These are phyloP conservation scores for Notamacropus eugenii DNA, from an alignment of 2,797 vertebrate species.

Conservation along the genomic window DNA sequence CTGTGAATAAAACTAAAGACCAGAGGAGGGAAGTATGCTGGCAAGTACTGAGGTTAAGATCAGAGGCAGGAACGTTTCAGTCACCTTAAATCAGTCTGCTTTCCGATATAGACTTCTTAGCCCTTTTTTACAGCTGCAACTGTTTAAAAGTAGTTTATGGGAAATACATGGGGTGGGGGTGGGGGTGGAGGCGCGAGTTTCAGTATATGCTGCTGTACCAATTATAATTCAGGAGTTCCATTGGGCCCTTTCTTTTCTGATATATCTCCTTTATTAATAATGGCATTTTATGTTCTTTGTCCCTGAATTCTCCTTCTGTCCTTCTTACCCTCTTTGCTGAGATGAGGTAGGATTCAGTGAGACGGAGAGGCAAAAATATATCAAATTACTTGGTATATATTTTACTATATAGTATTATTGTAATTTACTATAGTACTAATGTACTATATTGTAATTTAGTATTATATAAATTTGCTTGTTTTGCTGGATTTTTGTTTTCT, in stretches of 20 bases:
- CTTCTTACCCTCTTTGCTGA: not conserved
- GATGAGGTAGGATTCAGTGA: not conserved
- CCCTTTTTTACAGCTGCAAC: not conserved
- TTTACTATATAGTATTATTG: not conserved
- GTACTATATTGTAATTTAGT: not conserved
- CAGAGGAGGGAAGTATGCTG: not conserved
- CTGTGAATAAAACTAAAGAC: too few species aligned
- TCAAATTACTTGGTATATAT: not conserved
- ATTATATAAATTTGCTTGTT: not conserved
- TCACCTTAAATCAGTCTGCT: not conserved
- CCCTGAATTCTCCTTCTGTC: not conserved
- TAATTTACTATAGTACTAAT: too few species aligned
- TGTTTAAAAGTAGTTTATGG: not conserved
- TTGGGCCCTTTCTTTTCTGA: not conserved
- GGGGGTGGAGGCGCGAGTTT: too few species aligned
- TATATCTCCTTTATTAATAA: not conserved
- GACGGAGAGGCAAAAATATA: not conserved
- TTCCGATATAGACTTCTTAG: not conserved
- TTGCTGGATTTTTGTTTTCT: not conserved
- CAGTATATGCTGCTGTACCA: not conserved
- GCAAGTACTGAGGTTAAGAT: not conserved
- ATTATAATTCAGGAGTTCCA: not conserved
- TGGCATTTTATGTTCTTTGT: not conserved
- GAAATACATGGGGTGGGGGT: not conserved
- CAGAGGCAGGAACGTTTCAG: not conserved